Evolutionary conservation across 2,113 vertebrate genomes (phyloP), one percentile per base, ranked within the genome.

Genomic region (Cyanoramphus novaezelandiae): DNA sequence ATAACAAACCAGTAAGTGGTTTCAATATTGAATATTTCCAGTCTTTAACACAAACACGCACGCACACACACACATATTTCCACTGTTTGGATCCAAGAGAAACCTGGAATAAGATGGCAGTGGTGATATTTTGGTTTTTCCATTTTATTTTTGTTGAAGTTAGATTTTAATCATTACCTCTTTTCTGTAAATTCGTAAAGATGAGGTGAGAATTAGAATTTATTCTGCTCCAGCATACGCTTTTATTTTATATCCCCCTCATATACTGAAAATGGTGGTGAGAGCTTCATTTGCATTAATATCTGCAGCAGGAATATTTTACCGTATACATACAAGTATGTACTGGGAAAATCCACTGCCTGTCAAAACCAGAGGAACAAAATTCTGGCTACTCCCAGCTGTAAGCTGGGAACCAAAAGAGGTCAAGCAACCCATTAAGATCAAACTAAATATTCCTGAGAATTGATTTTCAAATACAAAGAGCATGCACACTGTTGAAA

Each of bases 1-100:
- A 63, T 11, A 52, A 24, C 8, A 62, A 12, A 70, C 1, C 16
- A 57, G 9, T 11, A 74, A 77, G 6, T 0, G 0, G 5, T 33
- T 78, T 84, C n/a, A 52, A 44, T 35, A 78, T 8, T 8, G 14
- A 78, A 1, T 24, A 57, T 53, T 82, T 75, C 41, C 16, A 52
- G n/a, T 7, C 18, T 82, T 74, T 57, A 74, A 17, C 17, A 74
- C 69, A 65, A 3, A 20, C 14, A 27, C 25, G 14, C 49, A 25
- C 4, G 5, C 50, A 16, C 25, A 27, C 50, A 17, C 13, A 74
- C 69, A 69, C 3, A 16, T 4, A 7, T 60, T 89, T 64, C 5
- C 12, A 17, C 19, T 28, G 8, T 15, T 64, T 33, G 44, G 28
- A 14, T 62, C 17, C 35, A 67, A 37, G 8, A 59, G 13, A 20